These are phyloP conservation scores for Octomys mimax DNA, from an alignment of 2,797 vertebrate species.

Conservation along the genomic window DNA sequence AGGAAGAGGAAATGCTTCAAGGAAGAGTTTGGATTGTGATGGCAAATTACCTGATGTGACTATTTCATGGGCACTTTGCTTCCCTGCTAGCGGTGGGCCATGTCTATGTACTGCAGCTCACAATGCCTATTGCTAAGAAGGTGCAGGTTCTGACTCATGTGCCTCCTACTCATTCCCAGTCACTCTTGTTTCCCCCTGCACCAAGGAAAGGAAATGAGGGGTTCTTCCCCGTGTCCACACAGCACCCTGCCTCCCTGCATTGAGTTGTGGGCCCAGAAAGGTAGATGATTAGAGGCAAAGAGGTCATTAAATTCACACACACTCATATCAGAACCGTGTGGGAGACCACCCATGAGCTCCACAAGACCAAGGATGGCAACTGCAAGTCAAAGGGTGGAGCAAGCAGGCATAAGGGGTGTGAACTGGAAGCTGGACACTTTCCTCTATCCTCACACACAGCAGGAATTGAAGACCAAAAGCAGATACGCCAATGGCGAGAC, in stretches of 20 bases:
- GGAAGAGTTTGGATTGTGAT: neutral
- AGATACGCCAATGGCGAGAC: neutral
- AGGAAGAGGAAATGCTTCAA: slow-evolving; percentile 56
- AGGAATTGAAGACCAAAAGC: neutral
- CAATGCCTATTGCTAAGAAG: slow-evolving; percentile 37
- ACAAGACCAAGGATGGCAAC: neutral
- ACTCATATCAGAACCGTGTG: neutral
- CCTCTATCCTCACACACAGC: neutral
- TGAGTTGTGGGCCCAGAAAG: neutral
- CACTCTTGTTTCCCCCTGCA: neutral
- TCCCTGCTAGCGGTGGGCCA: neutral
- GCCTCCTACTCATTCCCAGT: neutral
- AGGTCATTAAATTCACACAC: neutral
- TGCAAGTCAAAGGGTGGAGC: neutral
- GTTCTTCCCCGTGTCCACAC: neutral
- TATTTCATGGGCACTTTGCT: slow-evolving; percentile 22
- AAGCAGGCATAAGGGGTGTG: neutral
- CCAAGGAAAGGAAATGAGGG: neutral
- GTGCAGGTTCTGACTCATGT: neutral
- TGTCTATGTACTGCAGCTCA: neutral
- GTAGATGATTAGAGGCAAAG: neutral
- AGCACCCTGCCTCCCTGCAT: neutral
- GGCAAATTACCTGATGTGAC: slow-evolving; percentile 47
- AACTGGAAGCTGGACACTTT: neutral
- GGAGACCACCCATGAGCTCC: neutral